A percentile compares a stretch with the other conserved stretches of the same genome.
Conservation (phyloP, 2,888 invertebrate genomes). For the Cynaeus angustus region DNA sequence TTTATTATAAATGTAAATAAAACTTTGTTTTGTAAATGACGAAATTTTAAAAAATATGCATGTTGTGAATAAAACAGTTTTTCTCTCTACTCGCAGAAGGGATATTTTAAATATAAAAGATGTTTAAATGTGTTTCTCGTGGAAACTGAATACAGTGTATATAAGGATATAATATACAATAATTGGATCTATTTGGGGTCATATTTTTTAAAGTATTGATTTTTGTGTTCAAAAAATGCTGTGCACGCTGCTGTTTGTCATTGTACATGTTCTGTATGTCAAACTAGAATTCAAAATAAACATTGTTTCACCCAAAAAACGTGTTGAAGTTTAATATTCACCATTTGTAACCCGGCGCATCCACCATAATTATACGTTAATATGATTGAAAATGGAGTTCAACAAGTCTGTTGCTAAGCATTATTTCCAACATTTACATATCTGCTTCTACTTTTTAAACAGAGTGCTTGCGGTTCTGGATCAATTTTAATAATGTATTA, state of each 20-base stretch:
- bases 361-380: not conserved
- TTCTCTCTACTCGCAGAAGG: conserved; percentile 32
- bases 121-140: conserved; percentile 50
- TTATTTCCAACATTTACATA: too few relatives aligned
- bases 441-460: too few relatives aligned
- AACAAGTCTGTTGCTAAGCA: too few relatives aligned
- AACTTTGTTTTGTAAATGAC: conserved; percentile 34
- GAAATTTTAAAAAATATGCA: conserved; percentile 39
- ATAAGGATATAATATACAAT: conserved; percentile 43
- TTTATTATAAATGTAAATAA: conserved; percentile 44
- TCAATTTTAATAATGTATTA: too few relatives aligned
- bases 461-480: too few relatives aligned
- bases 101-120: conserved; percentile 48
- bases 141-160: conserved; percentile 48
- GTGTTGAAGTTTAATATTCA: not conserved
- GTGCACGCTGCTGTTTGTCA: conserved; percentile 55
- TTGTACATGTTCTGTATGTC: conserved; percentile 55
- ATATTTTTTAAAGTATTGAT: conserved; percentile 43
- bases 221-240: conserved; percentile 50
- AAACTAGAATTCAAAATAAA: conserved; percentile 52
- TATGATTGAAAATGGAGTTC: too few relatives aligned
- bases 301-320: conserved; percentile 48
- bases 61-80: conserved; percentile 42
- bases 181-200: conserved; percentile 48
- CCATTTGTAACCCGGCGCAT: not conserved